phyloP scores from a whole-genome alignment of 2,113 vertebrate genomes.

The Ardeotis arabs region DNA sequence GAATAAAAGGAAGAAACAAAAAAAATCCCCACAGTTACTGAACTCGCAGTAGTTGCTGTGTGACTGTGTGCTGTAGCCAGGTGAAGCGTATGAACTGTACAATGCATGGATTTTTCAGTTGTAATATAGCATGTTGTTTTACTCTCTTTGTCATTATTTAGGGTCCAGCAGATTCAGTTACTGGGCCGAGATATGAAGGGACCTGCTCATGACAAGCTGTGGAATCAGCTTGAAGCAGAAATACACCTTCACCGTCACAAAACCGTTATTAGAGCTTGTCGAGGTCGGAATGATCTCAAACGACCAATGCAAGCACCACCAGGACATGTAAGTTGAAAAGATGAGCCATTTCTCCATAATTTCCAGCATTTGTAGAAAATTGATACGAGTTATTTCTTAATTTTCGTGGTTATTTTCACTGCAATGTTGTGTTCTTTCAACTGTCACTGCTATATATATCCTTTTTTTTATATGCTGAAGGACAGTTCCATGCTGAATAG shows the following conservation, averaged over 20 bases:
- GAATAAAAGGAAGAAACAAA: not conserved
- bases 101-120: not conserved
- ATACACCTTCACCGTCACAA: conserved; percentile 98
- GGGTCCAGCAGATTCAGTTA: conserved; percentile 97
- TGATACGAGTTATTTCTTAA: not conserved
- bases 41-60: rapidly evolving
- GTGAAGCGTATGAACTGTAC: not conserved
- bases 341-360: not conserved
- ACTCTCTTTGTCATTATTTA: conserved; percentile 35
- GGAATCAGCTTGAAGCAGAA: conserved; percentile 98
- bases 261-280: conserved; percentile 95
- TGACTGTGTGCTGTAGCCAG: not conserved
- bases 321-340: conserved; percentile 85
- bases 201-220: conserved; percentile 96
- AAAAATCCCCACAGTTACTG: not conserved
- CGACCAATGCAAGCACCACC: conserved; percentile 89
- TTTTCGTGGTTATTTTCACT: not conserved
- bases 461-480: not conserved
- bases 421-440: not conserved
- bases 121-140: not conserved
- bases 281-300: conserved; percentile 94
- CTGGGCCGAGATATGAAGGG: conserved; percentile 98
- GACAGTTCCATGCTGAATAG: not conserved
- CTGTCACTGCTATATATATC: not conserved
- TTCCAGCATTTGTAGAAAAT: not conserved